Evolutionary conservation across 53 echinoderm and acorn worm species (phyloP).

Genomic region (Temnopleurus reevesii): DNA sequence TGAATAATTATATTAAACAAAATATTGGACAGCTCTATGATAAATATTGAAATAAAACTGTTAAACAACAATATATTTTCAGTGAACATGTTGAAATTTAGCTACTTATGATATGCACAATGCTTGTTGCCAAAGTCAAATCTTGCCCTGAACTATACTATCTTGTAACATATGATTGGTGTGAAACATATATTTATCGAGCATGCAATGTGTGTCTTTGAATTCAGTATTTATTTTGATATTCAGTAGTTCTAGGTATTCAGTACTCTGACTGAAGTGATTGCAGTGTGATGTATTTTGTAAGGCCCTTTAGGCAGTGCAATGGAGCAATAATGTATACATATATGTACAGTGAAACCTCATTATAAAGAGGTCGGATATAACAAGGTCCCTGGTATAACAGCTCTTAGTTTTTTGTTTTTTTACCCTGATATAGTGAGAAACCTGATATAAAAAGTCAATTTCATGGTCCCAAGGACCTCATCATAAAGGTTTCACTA

Average conservation of each 20-base stretch:
- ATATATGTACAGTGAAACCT: no score
- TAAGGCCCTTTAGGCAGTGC: conserved; percentile 21
- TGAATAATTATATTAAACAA: background rate
- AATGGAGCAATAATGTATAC: background rate
- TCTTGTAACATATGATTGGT: background rate
- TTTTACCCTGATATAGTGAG: no score
- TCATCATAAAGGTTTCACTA: no score
- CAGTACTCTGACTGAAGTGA: background rate
- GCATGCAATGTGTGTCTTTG: conserved; percentile 22
- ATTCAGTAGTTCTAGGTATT: conserved; percentile 23
- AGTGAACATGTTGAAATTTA: background rate
- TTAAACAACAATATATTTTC: background rate
- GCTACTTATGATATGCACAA: background rate
- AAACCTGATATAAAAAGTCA: no score
- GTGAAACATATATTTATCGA: conserved; percentile 21
- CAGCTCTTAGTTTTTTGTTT: no score
- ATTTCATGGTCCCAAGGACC: no score
- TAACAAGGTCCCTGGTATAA: no score
- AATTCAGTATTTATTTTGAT: conserved; percentile 23
- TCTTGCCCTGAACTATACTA: background rate
- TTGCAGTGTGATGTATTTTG: background rate
- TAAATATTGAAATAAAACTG: background rate
- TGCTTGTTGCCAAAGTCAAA: conserved; percentile 9
- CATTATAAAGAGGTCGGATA: no score
- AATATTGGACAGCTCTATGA: background rate